Evolutionary conservation across 2,888 invertebrate species (phyloP), one percentile per base, ranked within the genome.

Genomic region (Frankliniella fusca): DNA sequence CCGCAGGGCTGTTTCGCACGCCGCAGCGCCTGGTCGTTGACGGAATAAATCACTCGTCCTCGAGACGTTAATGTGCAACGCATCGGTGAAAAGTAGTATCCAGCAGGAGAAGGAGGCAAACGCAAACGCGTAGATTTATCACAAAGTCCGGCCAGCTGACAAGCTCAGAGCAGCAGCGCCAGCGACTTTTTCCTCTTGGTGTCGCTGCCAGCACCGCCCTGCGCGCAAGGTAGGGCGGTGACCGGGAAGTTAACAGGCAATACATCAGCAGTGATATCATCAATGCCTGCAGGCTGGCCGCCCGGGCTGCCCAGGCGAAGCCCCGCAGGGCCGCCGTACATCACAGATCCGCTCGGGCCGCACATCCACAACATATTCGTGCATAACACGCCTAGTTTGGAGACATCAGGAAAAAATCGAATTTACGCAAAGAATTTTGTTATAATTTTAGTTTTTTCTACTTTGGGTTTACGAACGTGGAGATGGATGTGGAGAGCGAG

Each of bases 71-170:
- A 70, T 70, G 70, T 70, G 27, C 70, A 23, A 23, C 70, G 70
- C 70, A 70, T 70, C 70, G 70, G 70, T 70, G 70, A 70, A 70
- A 70, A 70, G 70, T 70, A 70, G 9, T n/a, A 27, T 54, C 54
- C n/a, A n/a, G n/a, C n/a, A n/a, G n/a, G 54, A 3, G 54, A 54
- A 54, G 54, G 54, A 54, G 54, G 54, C 12, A 20, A 54, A 20
- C 23, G n/a, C 65, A n/a, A 27, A 3, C 23, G 10, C 20, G 70
- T 27, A 70, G 70, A 70, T 70, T 70, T 70, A 70, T 70, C 23
- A 27, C 11, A 27, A 23, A n/a, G n/a, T n/a, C n/a, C n/a, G n/a
- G n/a, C n/a, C n/a, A n/a, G n/a, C n/a, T n/a, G n/a, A n/a, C n/a
- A n/a, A n/a, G n/a, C n/a, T n/a, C n/a, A n/a, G n/a, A n/a, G n/a